A percentile compares a stretch with the other conserved stretches of the same genome.
phyloP scores from a whole-genome alignment of 2,888 invertebrate genomes.

The Eilema caniola region DNA sequence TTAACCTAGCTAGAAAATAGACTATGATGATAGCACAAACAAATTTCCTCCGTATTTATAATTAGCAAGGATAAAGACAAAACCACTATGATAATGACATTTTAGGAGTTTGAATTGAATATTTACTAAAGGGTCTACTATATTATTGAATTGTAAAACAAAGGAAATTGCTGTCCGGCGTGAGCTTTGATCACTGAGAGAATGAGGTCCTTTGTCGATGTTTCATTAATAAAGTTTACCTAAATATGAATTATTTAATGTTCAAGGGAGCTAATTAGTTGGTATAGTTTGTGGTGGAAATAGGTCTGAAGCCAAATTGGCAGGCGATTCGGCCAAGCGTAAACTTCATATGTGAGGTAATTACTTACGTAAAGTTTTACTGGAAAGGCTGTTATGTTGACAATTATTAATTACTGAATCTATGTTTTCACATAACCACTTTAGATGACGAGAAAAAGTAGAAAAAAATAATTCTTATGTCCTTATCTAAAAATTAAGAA shows the following conservation, averaged over 20 bases:
- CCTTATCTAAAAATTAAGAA: too few species aligned
- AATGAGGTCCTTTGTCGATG: slow-evolving; percentile 49
- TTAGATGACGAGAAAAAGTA: too few species aligned
- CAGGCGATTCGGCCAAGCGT: slow-evolving; percentile 54
- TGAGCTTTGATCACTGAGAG: slow-evolving; percentile 54
- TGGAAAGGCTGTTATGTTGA: slow-evolving; percentile 37
- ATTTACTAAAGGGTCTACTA: slow-evolving; percentile 39
- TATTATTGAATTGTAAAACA: slow-evolving; percentile 47
- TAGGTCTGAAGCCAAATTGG: slow-evolving; percentile 55
- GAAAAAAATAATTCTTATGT: too few species aligned
- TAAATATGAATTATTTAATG: slow-evolving; percentile 44
- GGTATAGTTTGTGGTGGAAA: slow-evolving; percentile 40
- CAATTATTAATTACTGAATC: too few species aligned
- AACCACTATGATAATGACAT: slow-evolving; percentile 47
- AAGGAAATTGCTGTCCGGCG: slow-evolving; percentile 50
- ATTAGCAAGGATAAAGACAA: neutral
- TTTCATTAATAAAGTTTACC: slow-evolving; percentile 49
- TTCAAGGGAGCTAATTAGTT: slow-evolving; percentile 51
- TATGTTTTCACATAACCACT: too few species aligned
- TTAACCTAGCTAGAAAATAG: neutral
- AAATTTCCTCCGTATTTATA: neutral
- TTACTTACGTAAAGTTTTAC: slow-evolving; percentile 20
- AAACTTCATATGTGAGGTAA: slow-evolving; percentile 52
- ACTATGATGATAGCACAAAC: neutral
- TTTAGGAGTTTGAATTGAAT: slow-evolving; percentile 49